These are phyloP conservation scores for Laupala kohalensis DNA, from an alignment of 1,140 invertebrate genomes.

Conservation along the genomic window DNA sequence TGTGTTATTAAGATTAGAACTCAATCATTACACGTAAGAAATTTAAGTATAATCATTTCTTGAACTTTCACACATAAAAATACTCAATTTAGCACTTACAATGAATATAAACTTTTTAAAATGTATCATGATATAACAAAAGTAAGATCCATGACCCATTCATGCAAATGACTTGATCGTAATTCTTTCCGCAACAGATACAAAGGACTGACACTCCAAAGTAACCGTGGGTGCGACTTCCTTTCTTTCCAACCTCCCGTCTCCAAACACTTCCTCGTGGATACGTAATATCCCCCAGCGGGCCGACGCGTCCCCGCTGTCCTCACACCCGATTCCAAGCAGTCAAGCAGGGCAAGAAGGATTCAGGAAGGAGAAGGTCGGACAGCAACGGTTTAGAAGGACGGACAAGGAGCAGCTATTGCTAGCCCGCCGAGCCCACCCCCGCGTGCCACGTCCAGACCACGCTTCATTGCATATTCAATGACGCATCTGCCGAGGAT, in stretches of 20 bases:
- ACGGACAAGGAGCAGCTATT: neutral
- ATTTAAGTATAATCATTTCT: too few relatives aligned
- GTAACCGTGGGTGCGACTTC: slow-evolving; percentile 6
- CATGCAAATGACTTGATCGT: too few relatives aligned
- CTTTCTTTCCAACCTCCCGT: neutral
- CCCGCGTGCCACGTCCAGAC: neutral
- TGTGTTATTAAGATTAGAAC: too few relatives aligned
- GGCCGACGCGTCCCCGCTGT: neutral
- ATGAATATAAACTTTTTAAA: too few relatives aligned
- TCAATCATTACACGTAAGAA: too few relatives aligned
- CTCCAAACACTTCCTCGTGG: slow-evolving; percentile 5
- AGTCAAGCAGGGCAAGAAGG: neutral
- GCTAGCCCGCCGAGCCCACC: too few relatives aligned
- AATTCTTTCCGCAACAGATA: too few relatives aligned
- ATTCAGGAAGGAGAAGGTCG: neutral
- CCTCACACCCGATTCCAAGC: neutral
- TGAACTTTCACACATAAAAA: too few relatives aligned
- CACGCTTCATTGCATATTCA: slow-evolving; percentile 10
- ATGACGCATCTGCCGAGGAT: slow-evolving; percentile 6
- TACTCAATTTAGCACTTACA: too few relatives aligned
- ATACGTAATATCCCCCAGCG: slow-evolving; percentile 10
- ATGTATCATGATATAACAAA: too few relatives aligned
- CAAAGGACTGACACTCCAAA: too few relatives aligned
- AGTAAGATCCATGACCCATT: too few relatives aligned
- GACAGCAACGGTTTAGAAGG: slow-evolving; percentile 8